Evolutionary conservation across 2,797 vertebrate genomes (phyloP), one percentile per base, ranked within the genome.

Genomic region (Thripadectes ignobilis): DNA sequence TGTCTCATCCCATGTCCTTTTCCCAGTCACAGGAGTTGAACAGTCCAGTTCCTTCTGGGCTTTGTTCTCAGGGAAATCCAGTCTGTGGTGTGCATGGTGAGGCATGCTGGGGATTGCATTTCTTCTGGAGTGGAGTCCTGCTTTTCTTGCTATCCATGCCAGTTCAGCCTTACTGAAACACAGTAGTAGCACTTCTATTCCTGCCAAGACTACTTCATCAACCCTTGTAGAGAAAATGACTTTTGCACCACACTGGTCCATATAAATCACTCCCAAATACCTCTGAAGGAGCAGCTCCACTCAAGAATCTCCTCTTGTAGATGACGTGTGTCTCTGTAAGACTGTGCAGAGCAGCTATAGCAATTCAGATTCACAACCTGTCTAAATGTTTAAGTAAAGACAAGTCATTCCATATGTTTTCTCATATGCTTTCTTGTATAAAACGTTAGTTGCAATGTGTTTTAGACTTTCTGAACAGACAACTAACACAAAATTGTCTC

Each of bases 51-150:
- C 21, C 39, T 45, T 41, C n/a, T 46, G 68, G 30, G 10, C 32
- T 74, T 34, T 52, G 3, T 66, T 77, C 54, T 23, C 43, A 54
- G 29, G 12, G 22, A 65, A 76, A 45, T 54, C 22, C 4, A 11
- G 32, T 22, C 52, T 29, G 32, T 30, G 39, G 7, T 54, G 30
- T 23, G 21, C 36, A 12, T 3, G 12, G 16, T 6, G 9, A 62
- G 20, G 12, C 1, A 12, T 12, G 7, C 7, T 39, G 15, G 6
- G 16, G 12, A 49, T 26, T 4, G 0, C 30, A 24, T 45, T 62
- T 57, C 4, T n/a, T n/a, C 24, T 34, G n/a, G 12, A 20, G 14
- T 18, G 4, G 10, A 69, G 18, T 1, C 0, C 45, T 21, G n/a
- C 3, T 51, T 32, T 72, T 73, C 7, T 32, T 84, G 14, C 11